Evolutionary conservation across 2,113 vertebrate species (phyloP), one percentile per base, ranked within the genome.

Genomic region (Seriola dumerili): DNA sequence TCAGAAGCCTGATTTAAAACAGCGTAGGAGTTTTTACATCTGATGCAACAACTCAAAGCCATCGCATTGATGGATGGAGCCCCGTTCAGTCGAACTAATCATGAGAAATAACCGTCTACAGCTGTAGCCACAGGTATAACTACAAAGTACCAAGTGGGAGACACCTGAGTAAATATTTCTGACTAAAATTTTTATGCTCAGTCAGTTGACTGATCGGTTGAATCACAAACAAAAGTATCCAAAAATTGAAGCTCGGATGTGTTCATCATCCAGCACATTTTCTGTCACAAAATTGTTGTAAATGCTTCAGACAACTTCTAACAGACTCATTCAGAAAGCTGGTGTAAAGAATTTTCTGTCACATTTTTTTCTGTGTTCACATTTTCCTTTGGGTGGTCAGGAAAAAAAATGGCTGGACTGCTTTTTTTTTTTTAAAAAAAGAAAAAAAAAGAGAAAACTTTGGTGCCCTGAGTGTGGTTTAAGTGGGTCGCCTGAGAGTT

Each of bases 401-500:
- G 3, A 11, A 23, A 65, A 71, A 71, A 76, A 69, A 23, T n/a
- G 21, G 84, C 59, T 67, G 2, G 23, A 23, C 76, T 50, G 17
- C 59, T 68, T 25, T 23, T 29, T 29, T 29, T 29, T 29, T 29
- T 29, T 25, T 23, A 52, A 59, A 68, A 29, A 23, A 59, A 59
- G n/a, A 16, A 38, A 63, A 44, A 72, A 36, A 46, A 19, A 65
- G 32, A 58, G 61, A 81, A 68, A 59, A 34, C 6, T 1, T 63
- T 19, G 72, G 67, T 25, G 13, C 65, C 63, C 62, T 14, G 67
- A 85, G 61, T 57, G 68, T 50, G 85, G 81, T 80, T 83, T 73
- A 86, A 90, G 81, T 85, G 88, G 89, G 79, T 85, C 76, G 71
- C 59, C 66, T 71, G 73, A 76, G 80, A 88, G 83, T 86, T 88